Conservation (phyloP, 2,797 vertebrate species). For the Enteromius paludinosus region DNA sequence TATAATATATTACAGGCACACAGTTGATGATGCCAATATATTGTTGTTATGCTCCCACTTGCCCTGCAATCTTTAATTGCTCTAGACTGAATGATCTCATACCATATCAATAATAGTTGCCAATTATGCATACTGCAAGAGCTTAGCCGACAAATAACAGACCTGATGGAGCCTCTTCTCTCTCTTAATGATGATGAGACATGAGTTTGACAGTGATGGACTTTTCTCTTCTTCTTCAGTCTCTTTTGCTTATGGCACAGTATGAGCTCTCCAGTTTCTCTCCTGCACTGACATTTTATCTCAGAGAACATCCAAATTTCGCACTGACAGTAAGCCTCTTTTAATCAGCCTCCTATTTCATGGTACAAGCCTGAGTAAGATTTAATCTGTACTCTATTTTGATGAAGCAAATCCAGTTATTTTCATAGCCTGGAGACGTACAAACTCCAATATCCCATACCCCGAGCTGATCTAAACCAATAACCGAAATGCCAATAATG, state of each 20-base stretch:
- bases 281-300: slow-evolving; percentile 37
- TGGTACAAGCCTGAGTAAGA: slow-evolving; percentile 24
- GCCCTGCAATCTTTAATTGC: slow-evolving; percentile 33
- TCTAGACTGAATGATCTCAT: slow-evolving; percentile 61
- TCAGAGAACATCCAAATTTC: slow-evolving; percentile 30
- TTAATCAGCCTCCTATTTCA: slow-evolving; percentile 46
- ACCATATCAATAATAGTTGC: slow-evolving; percentile 59
- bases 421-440: slow-evolving; percentile 37
- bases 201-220: slow-evolving; percentile 70
- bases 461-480: slow-evolving; percentile 19
- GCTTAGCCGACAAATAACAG: slow-evolving; percentile 65
- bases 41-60: background rate
- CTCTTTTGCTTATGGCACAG: slow-evolving; percentile 15
- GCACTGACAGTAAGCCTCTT: slow-evolving; percentile 37
- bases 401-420: slow-evolving; percentile 45
- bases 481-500: slow-evolving; percentile 32
- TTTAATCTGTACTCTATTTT: slow-evolving; percentile 42
- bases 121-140: slow-evolving; percentile 56
- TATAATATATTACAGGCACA: background rate
- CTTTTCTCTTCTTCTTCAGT: slow-evolving; percentile 33
- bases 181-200: slow-evolving; percentile 68
- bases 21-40: background rate
- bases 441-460: slow-evolving; percentile 13
- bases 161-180: slow-evolving; percentile 62
- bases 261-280: background rate